Evolutionary conservation across 2,797 vertebrate genomes (phyloP), one percentile per base, ranked within the genome.

Genomic region (Tiaroga cobitis): DNA sequence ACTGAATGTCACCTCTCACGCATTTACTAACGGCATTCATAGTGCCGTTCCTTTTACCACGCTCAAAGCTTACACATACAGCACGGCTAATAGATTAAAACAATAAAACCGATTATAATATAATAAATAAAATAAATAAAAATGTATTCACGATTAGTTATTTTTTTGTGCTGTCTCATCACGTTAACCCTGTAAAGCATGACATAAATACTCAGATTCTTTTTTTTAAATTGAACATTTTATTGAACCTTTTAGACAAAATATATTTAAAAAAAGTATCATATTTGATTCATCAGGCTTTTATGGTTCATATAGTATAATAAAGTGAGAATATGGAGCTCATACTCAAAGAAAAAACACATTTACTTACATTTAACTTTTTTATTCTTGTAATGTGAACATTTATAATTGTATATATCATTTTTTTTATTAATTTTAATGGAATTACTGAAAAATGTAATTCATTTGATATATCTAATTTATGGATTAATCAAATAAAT

Each of bases 1-100:
- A 74, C 63, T 81, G 77, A 85, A 88, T 83, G 87, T 88, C 85
- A 87, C 72, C 56, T 77, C 56, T 82, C 76, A 83, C 83, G 54
- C 85, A 69, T 83, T 80, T 81, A 80, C 41, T 43, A 32, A 70
- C 8, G 4, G 29, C 41, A 65, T 63, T 74, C 8, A 34, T 26
- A 13, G 18, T 29, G n/a, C 7, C 2, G n/a, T 24, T 43, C 49
- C 11, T 8, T 63, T 72, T 51, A n/a, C 51, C 54, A 63, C 8
- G 0, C 5, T 75, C 59, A 49, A 24, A 67, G 63, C 65, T 78
- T 69, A 59, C n/a, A 41, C 46, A 59, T 21, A 8, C n/a, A 32
- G n/a, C n/a, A 46, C 24, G 15, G 24, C 21, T 16, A 39, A 18
- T 59, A 18, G 54, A 18, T 41, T 0, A 41, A 10, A 41, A 41